These are phyloP conservation scores for Nyctibius bracteatus DNA, from an alignment of 2,113 vertebrate species.

Conservation along the genomic window DNA sequence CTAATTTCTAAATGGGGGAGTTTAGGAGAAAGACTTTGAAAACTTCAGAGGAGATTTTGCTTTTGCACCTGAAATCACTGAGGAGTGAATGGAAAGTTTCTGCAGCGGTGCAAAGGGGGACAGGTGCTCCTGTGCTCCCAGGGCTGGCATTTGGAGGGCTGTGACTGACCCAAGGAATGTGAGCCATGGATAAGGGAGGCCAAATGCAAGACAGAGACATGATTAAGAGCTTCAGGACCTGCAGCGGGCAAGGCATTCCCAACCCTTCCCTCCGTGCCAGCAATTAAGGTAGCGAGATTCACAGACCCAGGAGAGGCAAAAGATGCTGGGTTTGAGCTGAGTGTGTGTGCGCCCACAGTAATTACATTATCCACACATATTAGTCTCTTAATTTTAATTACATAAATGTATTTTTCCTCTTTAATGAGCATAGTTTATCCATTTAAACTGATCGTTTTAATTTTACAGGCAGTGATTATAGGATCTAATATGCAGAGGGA, in stretches of 20 bases:
- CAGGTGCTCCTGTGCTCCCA: neutral
- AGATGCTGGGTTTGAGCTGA: constrained; percentile 12
- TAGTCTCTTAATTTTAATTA: constrained; percentile 76
- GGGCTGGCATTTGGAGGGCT: neutral
- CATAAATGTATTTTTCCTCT: constrained; percentile 73
- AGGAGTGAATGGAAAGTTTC: neutral
- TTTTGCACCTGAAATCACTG: neutral
- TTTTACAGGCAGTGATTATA: constrained; percentile 73
- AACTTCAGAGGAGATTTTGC: neutral
- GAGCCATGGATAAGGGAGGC: neutral
- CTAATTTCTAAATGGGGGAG: neutral
- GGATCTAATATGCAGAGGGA: constrained; percentile 66
- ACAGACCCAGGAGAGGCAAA: neutral
- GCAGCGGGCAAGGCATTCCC: neutral
- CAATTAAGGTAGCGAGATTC: constrained; percentile 30
- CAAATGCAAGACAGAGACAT: neutral
- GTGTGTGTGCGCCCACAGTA: constrained; percentile 35
- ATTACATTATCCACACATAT: constrained; percentile 72
- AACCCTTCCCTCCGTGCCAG: neutral
- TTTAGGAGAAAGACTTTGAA: neutral
- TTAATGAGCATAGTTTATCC: constrained; percentile 74
- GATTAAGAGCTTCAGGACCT: neutral
- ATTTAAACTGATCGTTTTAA: constrained; percentile 75
- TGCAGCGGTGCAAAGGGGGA: neutral
- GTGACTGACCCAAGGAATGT: neutral